Evolutionary conservation across 2,888 invertebrate species (phyloP).

Genomic region (Arenicola marina): DNA sequence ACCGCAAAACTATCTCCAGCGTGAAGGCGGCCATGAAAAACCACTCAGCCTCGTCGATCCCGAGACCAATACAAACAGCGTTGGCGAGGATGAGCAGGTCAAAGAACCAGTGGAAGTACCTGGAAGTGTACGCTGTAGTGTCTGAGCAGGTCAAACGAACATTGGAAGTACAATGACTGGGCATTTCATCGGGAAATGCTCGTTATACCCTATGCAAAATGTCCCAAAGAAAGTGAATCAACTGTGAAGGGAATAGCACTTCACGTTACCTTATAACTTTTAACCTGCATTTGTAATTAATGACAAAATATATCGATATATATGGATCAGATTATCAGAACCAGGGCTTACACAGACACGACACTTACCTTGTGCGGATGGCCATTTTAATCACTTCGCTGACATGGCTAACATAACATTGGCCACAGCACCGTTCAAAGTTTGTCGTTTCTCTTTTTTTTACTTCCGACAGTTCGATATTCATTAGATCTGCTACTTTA

Average conservation of each 20-base stretch:
- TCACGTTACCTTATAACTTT: too few species aligned
- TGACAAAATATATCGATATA: too few species aligned
- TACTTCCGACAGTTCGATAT: conserved; percentile 60
- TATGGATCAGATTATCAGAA: too few species aligned
- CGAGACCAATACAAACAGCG: conserved; percentile 61
- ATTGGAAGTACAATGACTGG: too few species aligned
- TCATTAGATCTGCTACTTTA: conserved; percentile 60
- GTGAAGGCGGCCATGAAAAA: conserved; percentile 61
- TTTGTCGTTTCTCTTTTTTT: conserved; percentile 41
- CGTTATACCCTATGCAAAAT: too few species aligned
- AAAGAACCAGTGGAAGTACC: conserved; percentile 61
- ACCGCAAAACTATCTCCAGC: conserved; percentile 61
- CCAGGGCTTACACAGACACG: too few species aligned
- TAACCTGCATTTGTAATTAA: too few species aligned
- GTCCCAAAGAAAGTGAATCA: too few species aligned
- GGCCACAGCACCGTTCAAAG: conserved; percentile 49
- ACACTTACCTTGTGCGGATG: conserved; percentile 57
- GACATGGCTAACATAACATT: conserved; percentile 45
- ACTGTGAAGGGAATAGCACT: too few species aligned
- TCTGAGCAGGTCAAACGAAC: conserved; percentile 8
- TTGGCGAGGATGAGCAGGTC: conserved; percentile 62
- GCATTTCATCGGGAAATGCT: too few species aligned
- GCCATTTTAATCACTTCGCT: conserved; percentile 48
- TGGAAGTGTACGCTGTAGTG: conserved; percentile 32
- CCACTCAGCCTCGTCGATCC: conserved; percentile 60